These are phyloP conservation scores for Bombus vancouverensis DNA, from an alignment of 1,140 invertebrate genomes.

Conservation along the genomic window DNA sequence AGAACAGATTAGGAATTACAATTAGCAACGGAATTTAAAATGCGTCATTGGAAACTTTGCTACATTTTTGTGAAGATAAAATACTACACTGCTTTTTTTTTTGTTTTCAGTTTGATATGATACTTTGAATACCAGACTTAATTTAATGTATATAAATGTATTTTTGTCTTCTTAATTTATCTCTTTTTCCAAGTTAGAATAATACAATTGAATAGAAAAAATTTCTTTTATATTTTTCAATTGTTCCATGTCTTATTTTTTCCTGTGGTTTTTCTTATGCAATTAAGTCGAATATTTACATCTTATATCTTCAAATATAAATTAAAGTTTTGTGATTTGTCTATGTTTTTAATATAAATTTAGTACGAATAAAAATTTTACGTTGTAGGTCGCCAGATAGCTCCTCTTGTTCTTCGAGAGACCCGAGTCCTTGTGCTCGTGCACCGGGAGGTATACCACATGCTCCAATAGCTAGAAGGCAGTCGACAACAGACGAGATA, in stretches of 20 bases:
- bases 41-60: too few relatives aligned
- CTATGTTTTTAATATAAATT: not conserved
- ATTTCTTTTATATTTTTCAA: too few relatives aligned
- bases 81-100: not conserved
- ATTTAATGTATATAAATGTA: too few relatives aligned
- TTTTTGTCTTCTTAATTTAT: too few relatives aligned
- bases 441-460: conserved; percentile 78
- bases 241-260: too few relatives aligned
- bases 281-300: too few relatives aligned
- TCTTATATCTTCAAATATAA: not conserved
- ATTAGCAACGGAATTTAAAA: not conserved
- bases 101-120: too few relatives aligned
- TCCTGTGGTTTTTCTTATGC: too few relatives aligned
- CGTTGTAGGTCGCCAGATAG: conserved; percentile 81
- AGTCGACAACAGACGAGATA: conserved; percentile 96
- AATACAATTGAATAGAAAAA: too few relatives aligned
- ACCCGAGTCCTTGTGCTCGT: conserved; percentile 88
- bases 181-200: too few relatives aligned
- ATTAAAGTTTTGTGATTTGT: not conserved
- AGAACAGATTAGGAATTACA: not conserved
- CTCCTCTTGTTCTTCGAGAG: conserved; percentile 83
- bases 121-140: too few relatives aligned
- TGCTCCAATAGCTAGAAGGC: conserved; percentile 89
- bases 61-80: not conserved
- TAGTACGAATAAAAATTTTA: not conserved